These are phyloP conservation scores for Dryococelus australis DNA, from an alignment of 2,888 invertebrate species.

Conservation along the genomic window DNA sequence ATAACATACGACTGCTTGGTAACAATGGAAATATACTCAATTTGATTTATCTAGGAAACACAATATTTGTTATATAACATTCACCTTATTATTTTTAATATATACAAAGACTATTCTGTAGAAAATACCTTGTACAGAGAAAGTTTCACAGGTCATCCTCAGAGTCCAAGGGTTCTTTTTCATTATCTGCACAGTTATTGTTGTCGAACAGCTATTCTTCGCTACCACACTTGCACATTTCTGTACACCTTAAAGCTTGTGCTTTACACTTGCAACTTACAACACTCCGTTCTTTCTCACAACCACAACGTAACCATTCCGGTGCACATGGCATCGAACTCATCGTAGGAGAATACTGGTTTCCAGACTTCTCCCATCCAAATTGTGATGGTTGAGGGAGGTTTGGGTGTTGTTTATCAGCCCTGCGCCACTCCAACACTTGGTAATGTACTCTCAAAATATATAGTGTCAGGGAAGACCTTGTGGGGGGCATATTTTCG, in stretches of 20 bases:
- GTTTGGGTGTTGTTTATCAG: not conserved
- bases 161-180: not conserved
- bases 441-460: not conserved
- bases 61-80: not conserved
- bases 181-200: not conserved
- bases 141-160: too few species aligned
- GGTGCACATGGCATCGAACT: too few species aligned
- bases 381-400: not conserved
- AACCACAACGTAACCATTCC: not conserved
- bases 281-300: not conserved
- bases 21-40: too few species aligned
- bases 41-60: not conserved
- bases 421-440: not conserved
- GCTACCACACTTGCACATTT: not conserved
- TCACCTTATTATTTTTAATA: too few species aligned
- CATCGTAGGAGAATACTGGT: too few species aligned
- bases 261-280: not conserved
- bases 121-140: not conserved
- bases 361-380: not conserved
- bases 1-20: too few species aligned
- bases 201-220: not conserved
- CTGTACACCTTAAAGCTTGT: not conserved
- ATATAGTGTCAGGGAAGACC: not conserved
- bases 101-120: not conserved
- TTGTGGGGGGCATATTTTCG: not conserved